phyloP scores from a whole-genome alignment of 2,888 invertebrate species.

The Sericinus montela region DNA sequence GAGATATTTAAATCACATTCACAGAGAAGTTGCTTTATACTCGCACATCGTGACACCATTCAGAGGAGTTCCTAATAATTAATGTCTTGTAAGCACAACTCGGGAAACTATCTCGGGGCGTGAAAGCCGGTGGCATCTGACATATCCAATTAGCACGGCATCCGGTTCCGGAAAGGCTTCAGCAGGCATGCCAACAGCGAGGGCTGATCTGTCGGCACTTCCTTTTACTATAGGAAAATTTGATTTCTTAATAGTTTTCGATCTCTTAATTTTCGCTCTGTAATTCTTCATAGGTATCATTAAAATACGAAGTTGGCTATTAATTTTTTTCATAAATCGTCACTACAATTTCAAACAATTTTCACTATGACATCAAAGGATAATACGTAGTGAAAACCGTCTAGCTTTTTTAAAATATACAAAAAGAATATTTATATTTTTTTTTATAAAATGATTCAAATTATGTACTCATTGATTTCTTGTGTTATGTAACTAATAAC shows the following conservation, averaged over 20 bases:
- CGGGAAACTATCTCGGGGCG: slow-evolving; percentile 65
- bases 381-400: too few species aligned
- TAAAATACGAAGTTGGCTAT: too few species aligned
- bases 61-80: slow-evolving; percentile 61
- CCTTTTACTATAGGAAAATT: slow-evolving; percentile 14
- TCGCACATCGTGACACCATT: slow-evolving; percentile 26
- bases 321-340: too few species aligned
- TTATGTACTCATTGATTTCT: too few species aligned
- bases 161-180: slow-evolving; percentile 54
- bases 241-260: slow-evolving; percentile 14
- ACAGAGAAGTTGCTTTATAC: neutral
- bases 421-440: too few species aligned
- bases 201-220: slow-evolving; percentile 18
- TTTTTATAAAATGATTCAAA: too few species aligned
- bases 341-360: too few species aligned
- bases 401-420: too few species aligned
- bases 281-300: too few species aligned
- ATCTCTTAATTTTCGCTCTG: too few species aligned
- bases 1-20: neutral
- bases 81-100: slow-evolving; percentile 64
- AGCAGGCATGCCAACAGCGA: slow-evolving; percentile 33
- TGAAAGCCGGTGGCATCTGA: slow-evolving; percentile 73
- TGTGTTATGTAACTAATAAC: too few species aligned
- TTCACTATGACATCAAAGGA: too few species aligned
- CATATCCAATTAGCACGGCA: slow-evolving; percentile 75